Conservation (phyloP, 2,888 invertebrate species). For the Yponomeuta malinellus region DNA sequence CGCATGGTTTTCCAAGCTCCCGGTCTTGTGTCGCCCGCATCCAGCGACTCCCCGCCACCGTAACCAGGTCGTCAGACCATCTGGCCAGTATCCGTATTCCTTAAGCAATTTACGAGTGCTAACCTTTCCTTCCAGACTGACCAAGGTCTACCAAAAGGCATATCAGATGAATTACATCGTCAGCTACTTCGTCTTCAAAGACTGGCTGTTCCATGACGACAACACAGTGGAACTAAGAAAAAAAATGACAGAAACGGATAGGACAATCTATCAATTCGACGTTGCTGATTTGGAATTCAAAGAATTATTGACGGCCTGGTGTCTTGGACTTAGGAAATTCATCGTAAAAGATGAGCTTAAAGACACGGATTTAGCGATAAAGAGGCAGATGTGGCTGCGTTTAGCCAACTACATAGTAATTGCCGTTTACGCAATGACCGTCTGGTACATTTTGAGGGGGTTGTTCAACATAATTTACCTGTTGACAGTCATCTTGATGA, state of each 20-base stretch:
- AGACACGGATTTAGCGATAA: constrained; percentile 20
- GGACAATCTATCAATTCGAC: constrained; percentile 21
- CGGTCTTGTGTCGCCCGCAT: too few species aligned
- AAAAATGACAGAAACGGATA: constrained; percentile 17
- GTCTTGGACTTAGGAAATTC: constrained; percentile 19
- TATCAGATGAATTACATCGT: constrained; percentile 18
- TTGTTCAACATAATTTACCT: not conserved
- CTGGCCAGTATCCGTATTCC: too few species aligned
- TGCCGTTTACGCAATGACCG: constrained; percentile 13
- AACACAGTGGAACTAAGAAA: constrained; percentile 15
- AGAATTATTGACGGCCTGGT: constrained; percentile 18
- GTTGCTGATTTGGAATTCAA: constrained; percentile 15
- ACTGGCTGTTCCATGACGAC: constrained; percentile 19
- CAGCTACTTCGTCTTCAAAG: constrained; percentile 19
- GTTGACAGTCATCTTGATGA: not conserved
- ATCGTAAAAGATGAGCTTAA: constrained; percentile 21
- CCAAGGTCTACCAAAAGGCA: constrained; percentile 19
- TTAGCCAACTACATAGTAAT: constrained; percentile 16
- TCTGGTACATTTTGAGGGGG: constrained; percentile 1
- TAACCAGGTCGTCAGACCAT: too few species aligned
- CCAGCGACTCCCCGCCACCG: too few species aligned
- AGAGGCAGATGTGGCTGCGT: constrained; percentile 18
- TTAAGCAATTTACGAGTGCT: too few species aligned
- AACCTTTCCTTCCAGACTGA: constrained; percentile 15
- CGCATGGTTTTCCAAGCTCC: too few species aligned